These are phyloP conservation scores for Andrena marginata DNA, from an alignment of 2,888 invertebrate species.

Conservation along the genomic window DNA sequence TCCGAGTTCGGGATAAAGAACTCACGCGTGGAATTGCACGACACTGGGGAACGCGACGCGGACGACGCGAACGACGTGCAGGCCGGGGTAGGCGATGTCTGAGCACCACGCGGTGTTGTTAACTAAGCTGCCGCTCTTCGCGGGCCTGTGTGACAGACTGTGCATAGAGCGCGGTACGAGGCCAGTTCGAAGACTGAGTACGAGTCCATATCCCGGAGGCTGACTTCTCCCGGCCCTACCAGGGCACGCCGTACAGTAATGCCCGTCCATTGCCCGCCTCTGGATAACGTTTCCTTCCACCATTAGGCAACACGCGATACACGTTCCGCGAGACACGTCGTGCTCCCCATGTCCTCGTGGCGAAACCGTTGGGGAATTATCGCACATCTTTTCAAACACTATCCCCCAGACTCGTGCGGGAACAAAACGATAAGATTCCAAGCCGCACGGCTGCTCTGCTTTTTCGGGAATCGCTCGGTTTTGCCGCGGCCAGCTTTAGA, in stretches of 20 bases:
- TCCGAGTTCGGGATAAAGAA: neutral
- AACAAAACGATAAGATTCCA: neutral
- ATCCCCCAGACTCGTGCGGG: neutral
- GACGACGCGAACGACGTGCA: neutral
- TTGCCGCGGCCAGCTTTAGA: no score
- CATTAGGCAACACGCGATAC: constrained; percentile 67
- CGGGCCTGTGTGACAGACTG: constrained; percentile 58
- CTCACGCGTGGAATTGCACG: constrained; percentile 12
- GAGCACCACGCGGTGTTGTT: constrained; percentile 58
- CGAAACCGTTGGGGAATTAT: constrained; percentile 54
- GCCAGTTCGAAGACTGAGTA: constrained; percentile 78
- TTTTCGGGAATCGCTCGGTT: no score
- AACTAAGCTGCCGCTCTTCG: constrained; percentile 56
- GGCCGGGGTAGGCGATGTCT: neutral
- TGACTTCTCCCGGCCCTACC: constrained; percentile 78
- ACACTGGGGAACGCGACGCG: constrained; percentile 31
- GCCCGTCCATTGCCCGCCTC: constrained; percentile 69
- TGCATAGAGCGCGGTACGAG: constrained; percentile 68
- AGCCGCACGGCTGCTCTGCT: no score
- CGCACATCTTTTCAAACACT: constrained; percentile 36
- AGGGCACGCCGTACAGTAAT: constrained; percentile 68
- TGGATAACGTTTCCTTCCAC: constrained; percentile 75
- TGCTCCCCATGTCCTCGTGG: constrained; percentile 32
- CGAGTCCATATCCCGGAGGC: constrained; percentile 75
- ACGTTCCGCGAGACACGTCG: constrained; percentile 45